Evolutionary conservation across 1,140 invertebrate genomes (phyloP), one percentile per base, ranked within the genome.

Genomic region (Zaprionus taronus): DNA sequence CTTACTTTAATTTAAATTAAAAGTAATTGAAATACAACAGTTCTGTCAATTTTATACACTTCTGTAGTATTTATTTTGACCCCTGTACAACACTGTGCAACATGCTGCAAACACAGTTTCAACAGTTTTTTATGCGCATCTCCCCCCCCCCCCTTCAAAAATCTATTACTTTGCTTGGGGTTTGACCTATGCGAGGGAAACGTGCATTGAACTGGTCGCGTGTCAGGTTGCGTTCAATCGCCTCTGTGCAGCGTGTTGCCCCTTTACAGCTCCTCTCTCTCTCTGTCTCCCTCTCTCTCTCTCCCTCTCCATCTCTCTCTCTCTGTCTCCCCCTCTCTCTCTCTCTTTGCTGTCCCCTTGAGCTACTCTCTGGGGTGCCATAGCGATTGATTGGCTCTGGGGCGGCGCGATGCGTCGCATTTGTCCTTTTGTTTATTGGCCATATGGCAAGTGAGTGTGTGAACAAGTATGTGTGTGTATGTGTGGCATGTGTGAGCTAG

Each of bases 371-470:
- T 77, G 56, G 87, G 84, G 87, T 83, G 81, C 87, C 81, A 91
- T 91, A 91, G 90, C 89, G 83, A 91, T 91, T 91, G 87, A 91
- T 91, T 91, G 87, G 83, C 87, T 91, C 60, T 87, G 89, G 83
- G 83, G 83, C 84, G 74, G 72, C 67, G 71, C 84, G 81, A 78
- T 83, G 85, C 79, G 72, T 77, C 81, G 85, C 84, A 79, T 84
- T 89, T 90, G 81, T 89, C 84, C 85, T 79, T 90, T 89, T 89
- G 84, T 89, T 89, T 89, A 89, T 89, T 84, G 79, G 75, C 64
- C 64, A 77, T 83, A 78, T 78, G 60, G 41, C 51, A 41, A 38
- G 15, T 49, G 41, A 63, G 74, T 55, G 17, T 44, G 31, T 34
- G 31, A 34, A 34, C 51, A 41, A 38, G 20, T 49, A n/a, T 7